These are phyloP conservation scores for Cataglyphis rosenhaueri DNA, from an alignment of 2,888 invertebrate species.

Conservation along the genomic window DNA sequence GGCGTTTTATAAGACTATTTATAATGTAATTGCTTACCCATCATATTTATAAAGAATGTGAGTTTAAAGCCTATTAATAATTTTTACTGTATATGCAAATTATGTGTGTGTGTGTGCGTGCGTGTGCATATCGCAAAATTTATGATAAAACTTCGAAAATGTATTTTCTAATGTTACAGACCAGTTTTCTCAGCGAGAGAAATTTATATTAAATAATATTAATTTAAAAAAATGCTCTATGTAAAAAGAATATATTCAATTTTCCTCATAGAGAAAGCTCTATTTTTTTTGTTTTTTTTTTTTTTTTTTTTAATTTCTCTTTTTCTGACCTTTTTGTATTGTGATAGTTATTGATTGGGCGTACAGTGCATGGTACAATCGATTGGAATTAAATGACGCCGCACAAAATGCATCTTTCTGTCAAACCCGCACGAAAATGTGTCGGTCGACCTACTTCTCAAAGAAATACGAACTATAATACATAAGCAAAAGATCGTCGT, in stretches of 20 bases:
- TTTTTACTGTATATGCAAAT: background rate
- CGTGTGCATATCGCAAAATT: background rate
- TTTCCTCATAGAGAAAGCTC: no score
- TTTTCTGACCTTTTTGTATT: background rate
- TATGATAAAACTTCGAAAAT: background rate
- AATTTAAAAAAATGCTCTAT: background rate
- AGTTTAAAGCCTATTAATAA: slow-evolving; percentile 2
- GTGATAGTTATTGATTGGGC: slow-evolving; percentile 16
- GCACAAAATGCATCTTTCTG: slow-evolving; percentile 43
- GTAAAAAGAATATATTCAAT: background rate
- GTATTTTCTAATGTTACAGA: background rate
- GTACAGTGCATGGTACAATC: background rate
- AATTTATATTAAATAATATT: background rate
- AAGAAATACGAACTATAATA: slow-evolving; percentile 18
- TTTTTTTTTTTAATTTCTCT: background rate
- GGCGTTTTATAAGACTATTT: slow-evolving; percentile 4
- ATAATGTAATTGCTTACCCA: background rate
- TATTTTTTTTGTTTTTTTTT: no score
- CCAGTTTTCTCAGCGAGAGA: background rate
- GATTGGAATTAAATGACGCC: slow-evolving; percentile 19
- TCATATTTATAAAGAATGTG: background rate
- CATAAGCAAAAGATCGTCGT: slow-evolving; percentile 2
- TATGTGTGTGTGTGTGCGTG: background rate
- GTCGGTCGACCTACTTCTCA: slow-evolving; percentile 32
- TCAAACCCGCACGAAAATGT: slow-evolving; percentile 38